Percentiles rank a stretch among this genome's conserved stretches.
These are phyloP conservation scores for Cossypha niveicapilla DNA, from an alignment of 2,797 vertebrate genomes.

Conservation along the genomic window DNA sequence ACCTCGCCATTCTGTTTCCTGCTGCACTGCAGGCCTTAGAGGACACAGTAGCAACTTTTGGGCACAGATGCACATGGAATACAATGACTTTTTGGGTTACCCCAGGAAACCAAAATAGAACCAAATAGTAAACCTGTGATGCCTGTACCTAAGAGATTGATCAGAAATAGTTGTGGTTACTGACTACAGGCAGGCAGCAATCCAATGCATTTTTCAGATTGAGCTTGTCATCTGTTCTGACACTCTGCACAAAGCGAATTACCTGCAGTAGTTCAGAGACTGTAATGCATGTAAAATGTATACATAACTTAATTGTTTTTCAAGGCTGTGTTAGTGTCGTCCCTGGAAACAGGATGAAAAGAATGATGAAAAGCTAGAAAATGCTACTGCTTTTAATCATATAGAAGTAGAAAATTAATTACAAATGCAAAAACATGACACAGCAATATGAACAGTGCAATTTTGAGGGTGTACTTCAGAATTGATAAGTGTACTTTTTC, in stretches of 20 bases:
- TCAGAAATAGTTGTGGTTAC: background rate
- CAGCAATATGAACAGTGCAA: background rate
- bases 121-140: background rate
- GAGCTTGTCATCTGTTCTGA: background rate
- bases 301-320: background rate
- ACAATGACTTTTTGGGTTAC: background rate
- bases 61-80: background rate
- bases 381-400: background rate
- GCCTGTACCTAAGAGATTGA: background rate
- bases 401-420: background rate
- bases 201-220: background rate
- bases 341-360: background rate
- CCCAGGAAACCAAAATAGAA: background rate
- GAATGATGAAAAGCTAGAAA: background rate
- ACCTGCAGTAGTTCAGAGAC: background rate
- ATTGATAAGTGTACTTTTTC: background rate
- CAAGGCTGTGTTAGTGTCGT: background rate
- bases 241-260: background rate
- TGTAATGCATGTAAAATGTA: background rate
- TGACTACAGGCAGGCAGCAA: background rate
- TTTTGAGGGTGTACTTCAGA: background rate
- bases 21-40: background rate
- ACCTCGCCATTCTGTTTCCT: fast-evolving
- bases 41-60: background rate
- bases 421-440: background rate